Evolutionary conservation across 2,113 vertebrate genomes (phyloP).

Genomic region (Struthio camelus): DNA sequence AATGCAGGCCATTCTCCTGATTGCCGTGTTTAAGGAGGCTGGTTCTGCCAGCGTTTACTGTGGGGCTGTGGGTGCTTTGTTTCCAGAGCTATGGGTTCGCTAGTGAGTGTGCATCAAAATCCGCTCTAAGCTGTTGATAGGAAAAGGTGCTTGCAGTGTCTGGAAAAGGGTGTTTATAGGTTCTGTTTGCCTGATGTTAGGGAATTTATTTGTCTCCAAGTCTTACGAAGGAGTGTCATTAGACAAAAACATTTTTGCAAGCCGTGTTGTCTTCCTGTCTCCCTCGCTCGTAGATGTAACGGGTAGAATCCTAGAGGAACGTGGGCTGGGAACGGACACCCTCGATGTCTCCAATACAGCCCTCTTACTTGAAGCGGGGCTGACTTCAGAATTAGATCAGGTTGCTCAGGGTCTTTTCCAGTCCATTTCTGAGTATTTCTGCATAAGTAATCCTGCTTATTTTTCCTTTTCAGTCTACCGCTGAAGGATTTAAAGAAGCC

Average conservation of each 20-base stretch:
- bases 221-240: neutral
- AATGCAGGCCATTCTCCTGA: neutral
- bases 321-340: accelerated
- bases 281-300: neutral
- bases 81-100: neutral
- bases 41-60: neutral
- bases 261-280: neutral
- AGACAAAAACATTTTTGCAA: neutral
- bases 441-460: neutral
- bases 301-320: too few species aligned
- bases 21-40: neutral
- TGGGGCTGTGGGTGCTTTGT: neutral
- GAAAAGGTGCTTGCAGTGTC: neutral
- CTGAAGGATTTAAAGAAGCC: constrained; percentile 96
- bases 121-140: neutral
- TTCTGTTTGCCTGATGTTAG: neutral
- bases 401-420: neutral
- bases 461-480: constrained; percentile 83
- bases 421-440: neutral
- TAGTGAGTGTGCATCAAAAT: neutral
- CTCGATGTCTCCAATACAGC: neutral
- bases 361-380: neutral
- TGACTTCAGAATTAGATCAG: neutral
- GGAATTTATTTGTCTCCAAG: neutral
- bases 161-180: neutral